phyloP scores from a whole-genome alignment of 2,888 invertebrate species.

The Candidula unifasciata region DNA sequence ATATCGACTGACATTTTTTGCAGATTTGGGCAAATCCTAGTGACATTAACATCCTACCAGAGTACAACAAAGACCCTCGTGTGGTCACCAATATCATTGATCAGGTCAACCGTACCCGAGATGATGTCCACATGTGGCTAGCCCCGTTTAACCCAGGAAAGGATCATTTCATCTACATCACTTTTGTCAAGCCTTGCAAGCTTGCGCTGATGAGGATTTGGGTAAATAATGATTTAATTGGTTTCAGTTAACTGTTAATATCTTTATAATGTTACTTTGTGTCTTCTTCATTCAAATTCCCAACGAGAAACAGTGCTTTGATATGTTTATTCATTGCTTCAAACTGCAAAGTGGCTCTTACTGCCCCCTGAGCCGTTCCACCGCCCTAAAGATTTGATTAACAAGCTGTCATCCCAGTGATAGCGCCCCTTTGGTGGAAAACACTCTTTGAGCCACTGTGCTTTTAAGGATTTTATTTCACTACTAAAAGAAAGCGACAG shows the following conservation, averaged over 20 bases:
- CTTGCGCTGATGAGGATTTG: constrained; percentile 85
- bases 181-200: constrained; percentile 80
- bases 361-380: too few relatives aligned
- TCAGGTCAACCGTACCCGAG: constrained; percentile 85
- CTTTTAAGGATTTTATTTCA: too few relatives aligned
- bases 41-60: constrained; percentile 84
- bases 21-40: constrained; percentile 81
- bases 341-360: too few relatives aligned
- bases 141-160: constrained; percentile 83
- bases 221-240: constrained; percentile 79
- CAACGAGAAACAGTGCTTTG: too few relatives aligned
- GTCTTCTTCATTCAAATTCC: too few relatives aligned
- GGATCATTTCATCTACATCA: constrained; percentile 82
- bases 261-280: neutral
- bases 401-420: too few relatives aligned
- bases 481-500: too few relatives aligned
- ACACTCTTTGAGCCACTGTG: too few relatives aligned
- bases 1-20: neutral
- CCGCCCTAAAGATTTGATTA: too few relatives aligned
- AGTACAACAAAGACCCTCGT: constrained; percentile 83
- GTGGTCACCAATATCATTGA: constrained; percentile 84
- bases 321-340: too few relatives aligned
- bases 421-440: too few relatives aligned
- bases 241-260: neutral
- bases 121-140: constrained; percentile 88